Percentiles rank a stretch among this genome's conserved stretches.
Conservation (phyloP, 2,888 invertebrate species). For the Melanostoma scalare region DNA sequence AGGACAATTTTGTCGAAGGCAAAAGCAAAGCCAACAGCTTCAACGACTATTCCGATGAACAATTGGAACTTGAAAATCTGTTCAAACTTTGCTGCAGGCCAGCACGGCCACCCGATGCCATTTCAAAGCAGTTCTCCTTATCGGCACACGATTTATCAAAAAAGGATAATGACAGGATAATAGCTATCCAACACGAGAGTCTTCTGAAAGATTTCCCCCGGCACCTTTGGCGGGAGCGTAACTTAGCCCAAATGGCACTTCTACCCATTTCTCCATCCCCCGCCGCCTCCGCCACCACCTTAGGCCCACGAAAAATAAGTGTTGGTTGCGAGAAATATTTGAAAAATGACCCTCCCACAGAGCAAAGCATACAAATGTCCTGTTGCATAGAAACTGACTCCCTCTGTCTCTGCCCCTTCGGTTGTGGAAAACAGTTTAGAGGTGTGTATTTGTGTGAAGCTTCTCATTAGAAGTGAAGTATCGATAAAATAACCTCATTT, state of each 20-base stretch:
- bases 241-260: slow-evolving; percentile 27
- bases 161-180: slow-evolving; percentile 72
- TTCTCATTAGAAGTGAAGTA: slow-evolving; percentile 13
- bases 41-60: slow-evolving; percentile 43
- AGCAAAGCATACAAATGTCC: slow-evolving; percentile 44
- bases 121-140: slow-evolving; percentile 80
- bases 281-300: slow-evolving; percentile 18
- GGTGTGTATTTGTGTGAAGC: slow-evolving; percentile 57
- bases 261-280: neutral
- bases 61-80: slow-evolving; percentile 37
- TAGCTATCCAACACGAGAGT: slow-evolving; percentile 47
- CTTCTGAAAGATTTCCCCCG: slow-evolving; percentile 53
- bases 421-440: slow-evolving; percentile 65
- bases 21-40: slow-evolving; percentile 40
- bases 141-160: slow-evolving; percentile 83
- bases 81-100: slow-evolving; percentile 35
- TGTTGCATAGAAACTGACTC: slow-evolving; percentile 40
- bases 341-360: slow-evolving; percentile 38
- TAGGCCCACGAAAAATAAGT: slow-evolving; percentile 54
- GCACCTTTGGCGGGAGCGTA: slow-evolving; percentile 51
- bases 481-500: slow-evolving; percentile 42
- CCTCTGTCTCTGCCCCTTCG: slow-evolving; percentile 64
- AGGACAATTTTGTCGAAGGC: slow-evolving; percentile 40
- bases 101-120: slow-evolving; percentile 72
- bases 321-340: slow-evolving; percentile 15